Percentiles rank a stretch among this genome's conserved stretches.
Conservation (phyloP, 2,113 vertebrate species). For the Nannospalax galili region DNA sequence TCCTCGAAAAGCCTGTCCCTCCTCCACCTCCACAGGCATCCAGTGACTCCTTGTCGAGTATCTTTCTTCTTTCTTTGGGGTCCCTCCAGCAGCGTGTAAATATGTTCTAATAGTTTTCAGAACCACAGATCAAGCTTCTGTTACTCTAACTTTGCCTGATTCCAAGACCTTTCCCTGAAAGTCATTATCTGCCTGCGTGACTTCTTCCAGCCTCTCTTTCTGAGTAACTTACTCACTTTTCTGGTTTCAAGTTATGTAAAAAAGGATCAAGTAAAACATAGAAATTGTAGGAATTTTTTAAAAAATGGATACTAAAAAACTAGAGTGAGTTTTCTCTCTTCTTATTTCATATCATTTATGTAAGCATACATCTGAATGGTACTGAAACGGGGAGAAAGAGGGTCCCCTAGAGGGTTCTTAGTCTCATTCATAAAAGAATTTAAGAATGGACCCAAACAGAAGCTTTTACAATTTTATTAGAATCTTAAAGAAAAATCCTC, state of each 20-base stretch:
- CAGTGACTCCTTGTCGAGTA: background rate
- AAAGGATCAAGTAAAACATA: background rate
- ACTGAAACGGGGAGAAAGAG: too few relatives aligned
- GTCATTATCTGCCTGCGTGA: background rate
- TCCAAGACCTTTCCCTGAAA: background rate
- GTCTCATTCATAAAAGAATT: too few relatives aligned
- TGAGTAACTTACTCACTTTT: background rate
- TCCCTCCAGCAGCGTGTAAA: background rate
- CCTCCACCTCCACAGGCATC: background rate
- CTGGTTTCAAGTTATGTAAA: background rate
- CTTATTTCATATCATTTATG: slow-evolving; percentile 4
- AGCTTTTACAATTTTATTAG: too few relatives aligned
- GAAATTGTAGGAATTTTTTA: background rate
- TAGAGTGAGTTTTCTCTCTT: background rate
- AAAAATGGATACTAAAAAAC: background rate
- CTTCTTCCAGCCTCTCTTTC: background rate
- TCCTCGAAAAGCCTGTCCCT: background rate
- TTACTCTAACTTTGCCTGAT: background rate
- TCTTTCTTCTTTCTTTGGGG: background rate
- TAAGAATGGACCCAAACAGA: too few relatives aligned
- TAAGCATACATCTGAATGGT: background rate
- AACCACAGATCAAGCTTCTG: background rate
- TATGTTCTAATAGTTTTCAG: background rate
- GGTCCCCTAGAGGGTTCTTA: too few relatives aligned
- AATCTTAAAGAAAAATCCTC: too few relatives aligned